These are phyloP conservation scores for Scaeva pyrastri DNA, from an alignment of 2,888 invertebrate species.

Conservation along the genomic window DNA sequence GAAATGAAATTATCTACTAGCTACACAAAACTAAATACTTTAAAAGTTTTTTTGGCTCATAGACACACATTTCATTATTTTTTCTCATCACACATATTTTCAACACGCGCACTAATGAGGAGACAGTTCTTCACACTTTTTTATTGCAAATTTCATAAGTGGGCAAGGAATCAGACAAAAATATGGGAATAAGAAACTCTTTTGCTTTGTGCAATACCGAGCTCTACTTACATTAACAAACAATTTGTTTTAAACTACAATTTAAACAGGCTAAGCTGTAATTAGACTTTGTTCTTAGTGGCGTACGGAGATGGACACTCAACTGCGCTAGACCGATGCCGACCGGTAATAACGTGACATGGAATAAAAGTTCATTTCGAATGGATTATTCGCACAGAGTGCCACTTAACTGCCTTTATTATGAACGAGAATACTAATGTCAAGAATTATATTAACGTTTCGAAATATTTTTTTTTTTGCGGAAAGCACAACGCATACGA, in stretches of 20 bases:
- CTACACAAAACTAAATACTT: constrained; percentile 5
- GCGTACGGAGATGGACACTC: constrained; percentile 32
- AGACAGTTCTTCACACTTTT: constrained; percentile 16
- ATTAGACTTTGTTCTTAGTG: constrained; percentile 56
- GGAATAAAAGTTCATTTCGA: constrained; percentile 33
- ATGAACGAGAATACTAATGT: constrained; percentile 49
- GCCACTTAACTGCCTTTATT: constrained; percentile 22
- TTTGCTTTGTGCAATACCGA: not conserved
- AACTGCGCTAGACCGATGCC: constrained; percentile 44
- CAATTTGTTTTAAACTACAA: constrained; percentile 21
- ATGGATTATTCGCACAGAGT: constrained; percentile 28
- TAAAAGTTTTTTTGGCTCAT: not conserved
- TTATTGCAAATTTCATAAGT: constrained; percentile 24
- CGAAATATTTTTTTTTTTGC: constrained; percentile 30
- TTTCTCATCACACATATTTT: constrained; percentile 5
- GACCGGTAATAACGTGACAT: constrained; percentile 61
- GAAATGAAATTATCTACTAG: not conserved
- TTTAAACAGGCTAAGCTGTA: constrained; percentile 25
- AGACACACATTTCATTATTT: not conserved
- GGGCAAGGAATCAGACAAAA: constrained; percentile 2
- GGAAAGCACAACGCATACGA: constrained; percentile 53
- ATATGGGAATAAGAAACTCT: constrained; percentile 27
- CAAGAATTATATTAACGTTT: constrained; percentile 27
- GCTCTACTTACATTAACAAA: constrained; percentile 52
- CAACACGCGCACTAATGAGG: constrained; percentile 18